These are phyloP conservation scores for Podilymbus podiceps DNA, from an alignment of 2,113 vertebrate genomes.

Conservation along the genomic window DNA sequence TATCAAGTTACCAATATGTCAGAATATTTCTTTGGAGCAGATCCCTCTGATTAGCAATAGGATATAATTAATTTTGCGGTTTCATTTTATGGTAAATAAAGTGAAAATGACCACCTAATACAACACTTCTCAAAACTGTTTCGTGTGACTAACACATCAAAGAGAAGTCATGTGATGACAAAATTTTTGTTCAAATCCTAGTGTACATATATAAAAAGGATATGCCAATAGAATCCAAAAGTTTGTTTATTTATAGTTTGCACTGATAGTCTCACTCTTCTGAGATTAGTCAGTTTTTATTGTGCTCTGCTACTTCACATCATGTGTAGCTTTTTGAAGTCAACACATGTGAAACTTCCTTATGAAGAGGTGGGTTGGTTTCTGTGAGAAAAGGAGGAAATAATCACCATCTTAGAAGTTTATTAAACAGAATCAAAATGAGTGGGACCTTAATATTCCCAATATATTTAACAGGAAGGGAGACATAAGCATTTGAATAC, in stretches of 20 bases:
- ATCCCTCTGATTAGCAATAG: conserved; percentile 8
- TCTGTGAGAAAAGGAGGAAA: not conserved
- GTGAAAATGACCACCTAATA: not conserved
- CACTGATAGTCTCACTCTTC: not conserved
- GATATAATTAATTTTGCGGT: conserved; percentile 17
- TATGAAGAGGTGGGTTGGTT: not conserved
- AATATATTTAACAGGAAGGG: not conserved
- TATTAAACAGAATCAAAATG: not conserved
- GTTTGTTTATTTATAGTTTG: not conserved
- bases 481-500: not conserved
- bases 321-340: not conserved
- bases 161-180: not conserved
- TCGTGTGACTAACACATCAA: not conserved
- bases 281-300: not conserved
- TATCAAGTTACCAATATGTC: conserved; percentile 43
- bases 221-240: not conserved
- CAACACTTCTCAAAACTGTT: not conserved
- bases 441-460: not conserved
- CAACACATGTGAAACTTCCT: not conserved
- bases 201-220: not conserved
- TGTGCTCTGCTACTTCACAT: not conserved
- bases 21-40: conserved; percentile 7
- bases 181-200: not conserved
- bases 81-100: conserved; percentile 20
- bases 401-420: not conserved